These are phyloP conservation scores for Vicugna pacos DNA, from an alignment of 2,113 vertebrate species.

Conservation along the genomic window DNA sequence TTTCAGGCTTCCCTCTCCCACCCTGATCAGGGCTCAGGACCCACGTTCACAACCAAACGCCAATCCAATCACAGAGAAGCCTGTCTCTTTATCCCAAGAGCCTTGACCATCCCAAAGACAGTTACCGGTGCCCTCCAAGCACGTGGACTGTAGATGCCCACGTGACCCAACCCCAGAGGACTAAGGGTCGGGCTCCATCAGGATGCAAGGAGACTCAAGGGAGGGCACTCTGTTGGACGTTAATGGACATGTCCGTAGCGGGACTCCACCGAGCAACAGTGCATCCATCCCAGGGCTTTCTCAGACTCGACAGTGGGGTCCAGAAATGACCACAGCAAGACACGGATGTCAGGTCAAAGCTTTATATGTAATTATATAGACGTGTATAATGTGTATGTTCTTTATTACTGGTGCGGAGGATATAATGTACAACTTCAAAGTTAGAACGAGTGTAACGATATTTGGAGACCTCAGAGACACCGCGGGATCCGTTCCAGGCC, in stretches of 20 bases:
- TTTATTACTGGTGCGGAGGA: neutral
- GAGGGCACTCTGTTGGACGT: neutral
- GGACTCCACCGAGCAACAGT: neutral
- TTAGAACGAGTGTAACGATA: neutral
- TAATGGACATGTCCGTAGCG: neutral
- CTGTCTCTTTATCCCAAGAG: neutral
- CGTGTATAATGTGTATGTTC: neutral
- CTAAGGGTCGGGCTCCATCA: neutral
- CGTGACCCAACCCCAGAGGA: neutral
- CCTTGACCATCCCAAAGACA: neutral
- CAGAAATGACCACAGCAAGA: conserved; percentile 13
- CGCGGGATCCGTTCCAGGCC: neutral
- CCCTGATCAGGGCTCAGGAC: neutral
- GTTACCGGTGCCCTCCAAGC: neutral
- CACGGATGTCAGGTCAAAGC: neutral
- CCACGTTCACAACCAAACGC: neutral
- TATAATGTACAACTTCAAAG: neutral
- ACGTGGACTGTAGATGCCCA: neutral
- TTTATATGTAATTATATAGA: neutral
- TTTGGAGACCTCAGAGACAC: neutral
- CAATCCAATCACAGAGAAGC: neutral
- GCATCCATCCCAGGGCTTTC: neutral
- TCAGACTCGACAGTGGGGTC: neutral
- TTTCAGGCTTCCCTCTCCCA: neutral
- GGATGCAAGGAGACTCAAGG: neutral